Evolutionary conservation across 2,113 vertebrate genomes (phyloP), one percentile per base, ranked within the genome.

Genomic region (Nymphicus hollandicus): DNA sequence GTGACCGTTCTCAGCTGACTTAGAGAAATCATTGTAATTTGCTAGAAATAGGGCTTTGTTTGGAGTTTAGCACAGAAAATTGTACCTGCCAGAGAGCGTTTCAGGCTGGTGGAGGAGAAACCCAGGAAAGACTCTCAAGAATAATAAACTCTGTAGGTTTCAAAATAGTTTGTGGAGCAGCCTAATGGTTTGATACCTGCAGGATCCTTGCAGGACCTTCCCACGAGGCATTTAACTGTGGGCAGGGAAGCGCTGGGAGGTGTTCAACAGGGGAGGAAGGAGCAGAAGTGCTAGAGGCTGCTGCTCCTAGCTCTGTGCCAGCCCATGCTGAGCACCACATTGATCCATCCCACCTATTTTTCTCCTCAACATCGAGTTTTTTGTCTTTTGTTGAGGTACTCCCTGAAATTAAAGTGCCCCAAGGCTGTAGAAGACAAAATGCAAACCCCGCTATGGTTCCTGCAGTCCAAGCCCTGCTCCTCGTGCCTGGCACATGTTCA

Each of bases 401-500:
- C 29, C 77, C 37, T 49, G 69, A 81, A 49, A 43, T 7, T 16
- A 19, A 52, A 68, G 9, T 0, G 2, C 39, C 58, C 16, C 0
- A 1, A 28, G 29, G 33, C 29, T 10, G 18, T 9, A 11, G 39
- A 41, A 66, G 50, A 46, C 39, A 24, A 80, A 49, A 20, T 0
- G 5, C 39, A 68, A 39, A 12, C 22, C 53, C 33, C 0, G 0
- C 66, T 9, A 50, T 25, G 37, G 63, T 20, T 83, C 37, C 53
- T 23, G 61, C 46, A 56, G 46, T 55, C 50, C 29, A 5, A 50
- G 10, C 6, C 7, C 47, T 10, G 31, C 66, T 79, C 19, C 53
- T 60, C 0, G 0, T 0, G 2, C 56, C 22, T 6, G 9, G 20
- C 9, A 1, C 1, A 5, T 1, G 0, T 49, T 47, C 3, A 0